Evolutionary conservation across 2,888 invertebrate genomes (phyloP), one percentile per base, ranked within the genome.

Genomic region (Erynnis tages): DNA sequence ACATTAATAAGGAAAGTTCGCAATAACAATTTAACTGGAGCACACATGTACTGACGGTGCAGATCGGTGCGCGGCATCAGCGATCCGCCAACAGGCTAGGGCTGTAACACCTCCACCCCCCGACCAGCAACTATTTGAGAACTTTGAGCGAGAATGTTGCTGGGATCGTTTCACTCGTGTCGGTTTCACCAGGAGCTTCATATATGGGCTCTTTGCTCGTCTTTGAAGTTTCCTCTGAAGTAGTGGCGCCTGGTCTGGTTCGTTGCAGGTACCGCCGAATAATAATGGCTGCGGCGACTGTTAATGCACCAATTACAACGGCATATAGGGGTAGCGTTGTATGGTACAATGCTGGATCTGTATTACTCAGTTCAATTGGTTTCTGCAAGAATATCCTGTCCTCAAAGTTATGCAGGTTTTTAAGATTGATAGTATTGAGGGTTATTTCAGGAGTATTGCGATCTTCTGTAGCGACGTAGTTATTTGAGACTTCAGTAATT

Each of bases 81-180:
- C 37, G 7, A 13, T 32, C 14, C 32, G 13, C 7, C 6, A n/a
- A 6, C 1, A 6, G 14, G 13, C 14, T 32, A 32, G 14, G 32
- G 11, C n/a, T 17, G 34, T 35, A 35, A 35, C 16, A 16, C 14
- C 34, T 49, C 41, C 40, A 49, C 25, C 49, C 40, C 40, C 48
- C 32, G 48, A 49, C 32, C 48, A 49, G 40, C 48, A 49, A 48
- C 48, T 48, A 40, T 48, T 49, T 49, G 49, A 49, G 49, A 1
- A 49, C 49, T 5, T 49, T 49, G 6, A 49, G n/a, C 40, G 49
- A 40, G 11, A 49, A 49, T 25, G 49, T 49, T 49, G 49, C 49
- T 49, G 48, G 40, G 7, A 41, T 8, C 4, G 21, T 4, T 11
- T 21, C 21, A 11, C n/a, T 10, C 5, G 23, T 21, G 10, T 11